phyloP scores from a whole-genome alignment of 2,113 vertebrate genomes.

The Tauraco erythrolophus region DNA sequence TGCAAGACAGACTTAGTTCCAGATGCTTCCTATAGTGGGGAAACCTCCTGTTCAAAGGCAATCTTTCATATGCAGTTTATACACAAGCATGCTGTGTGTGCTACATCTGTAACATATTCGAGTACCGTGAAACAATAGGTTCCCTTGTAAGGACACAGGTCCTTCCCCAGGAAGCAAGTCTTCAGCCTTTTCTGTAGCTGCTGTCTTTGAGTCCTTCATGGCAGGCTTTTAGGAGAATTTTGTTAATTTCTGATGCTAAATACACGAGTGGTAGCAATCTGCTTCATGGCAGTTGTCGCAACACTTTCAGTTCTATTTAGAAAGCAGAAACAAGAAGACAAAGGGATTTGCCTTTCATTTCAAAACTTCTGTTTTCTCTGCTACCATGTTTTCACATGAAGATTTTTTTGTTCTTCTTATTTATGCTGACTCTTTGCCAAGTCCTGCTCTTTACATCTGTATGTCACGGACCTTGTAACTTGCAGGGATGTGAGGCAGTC shows the following conservation, averaged over 20 bases:
- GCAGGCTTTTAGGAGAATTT: not conserved
- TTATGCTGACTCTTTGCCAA: not conserved
- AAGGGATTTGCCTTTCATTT: not conserved
- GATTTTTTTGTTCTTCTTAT: not conserved
- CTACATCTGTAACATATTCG: accelerated
- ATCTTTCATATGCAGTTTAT: not conserved
- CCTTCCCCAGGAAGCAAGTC: not conserved
- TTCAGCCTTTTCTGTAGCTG: not conserved
- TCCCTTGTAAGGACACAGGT: not conserved
- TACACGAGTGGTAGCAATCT: not conserved
- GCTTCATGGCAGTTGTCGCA: not conserved
- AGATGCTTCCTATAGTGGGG: not conserved
- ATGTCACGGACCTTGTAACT: not conserved
- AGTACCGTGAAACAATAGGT: not conserved
- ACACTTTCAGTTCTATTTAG: constrained; percentile 21
- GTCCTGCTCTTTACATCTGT: not conserved
- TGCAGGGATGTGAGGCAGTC: not conserved
- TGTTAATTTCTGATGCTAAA: not conserved
- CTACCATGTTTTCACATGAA: not conserved
- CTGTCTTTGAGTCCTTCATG: not conserved
- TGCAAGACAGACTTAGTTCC: not conserved
- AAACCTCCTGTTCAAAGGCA: not conserved
- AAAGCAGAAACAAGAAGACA: not conserved
- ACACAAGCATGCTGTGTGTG: not conserved
- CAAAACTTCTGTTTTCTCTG: not conserved